Conservation (phyloP, 37 sponge, comb jelly and placozoan genomes). For the Theonella swinhoei region DNA sequence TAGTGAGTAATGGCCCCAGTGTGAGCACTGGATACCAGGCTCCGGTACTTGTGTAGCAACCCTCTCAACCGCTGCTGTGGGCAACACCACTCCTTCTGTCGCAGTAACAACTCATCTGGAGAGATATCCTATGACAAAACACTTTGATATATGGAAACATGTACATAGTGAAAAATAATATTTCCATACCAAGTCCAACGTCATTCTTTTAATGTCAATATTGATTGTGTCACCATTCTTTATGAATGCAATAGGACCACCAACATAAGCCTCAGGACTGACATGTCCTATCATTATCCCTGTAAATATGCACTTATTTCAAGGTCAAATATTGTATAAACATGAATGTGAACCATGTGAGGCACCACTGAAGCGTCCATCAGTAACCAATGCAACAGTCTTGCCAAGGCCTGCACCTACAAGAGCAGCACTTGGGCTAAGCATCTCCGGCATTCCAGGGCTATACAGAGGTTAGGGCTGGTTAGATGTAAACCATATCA, state of each 20-base stretch:
- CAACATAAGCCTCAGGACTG: constrained; percentile 58
- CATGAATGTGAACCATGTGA: constrained; percentile 49
- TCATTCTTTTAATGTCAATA: constrained; percentile 37
- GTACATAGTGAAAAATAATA: background rate
- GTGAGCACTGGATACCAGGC: constrained; percentile 65
- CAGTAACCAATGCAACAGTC: constrained; percentile 66
- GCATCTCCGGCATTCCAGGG: constrained; percentile 87
- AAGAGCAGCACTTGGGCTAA: constrained; percentile 78
- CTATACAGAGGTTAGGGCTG: constrained; percentile 2
- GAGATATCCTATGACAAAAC: constrained; percentile 29
- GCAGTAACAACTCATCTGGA: constrained; percentile 18
- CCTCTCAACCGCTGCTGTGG: constrained; percentile 38
- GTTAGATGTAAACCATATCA: background rate
- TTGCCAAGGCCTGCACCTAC: constrained; percentile 76
- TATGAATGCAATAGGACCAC: constrained; percentile 60
- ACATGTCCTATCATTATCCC: constrained; percentile 77
- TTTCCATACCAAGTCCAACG: constrained; percentile 26
- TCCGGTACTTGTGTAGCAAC: constrained; percentile 57
- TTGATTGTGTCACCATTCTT: constrained; percentile 45
- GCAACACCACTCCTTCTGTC: constrained; percentile 21
- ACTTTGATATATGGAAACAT: background rate
- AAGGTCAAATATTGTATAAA: background rate
- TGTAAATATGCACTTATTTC: too few relatives aligned
- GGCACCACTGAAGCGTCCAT: constrained; percentile 80
- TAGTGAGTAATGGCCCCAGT: constrained; percentile 48